Evolutionary conservation across 2,113 vertebrate genomes (phyloP).

Genomic region (Colius striatus): DNA sequence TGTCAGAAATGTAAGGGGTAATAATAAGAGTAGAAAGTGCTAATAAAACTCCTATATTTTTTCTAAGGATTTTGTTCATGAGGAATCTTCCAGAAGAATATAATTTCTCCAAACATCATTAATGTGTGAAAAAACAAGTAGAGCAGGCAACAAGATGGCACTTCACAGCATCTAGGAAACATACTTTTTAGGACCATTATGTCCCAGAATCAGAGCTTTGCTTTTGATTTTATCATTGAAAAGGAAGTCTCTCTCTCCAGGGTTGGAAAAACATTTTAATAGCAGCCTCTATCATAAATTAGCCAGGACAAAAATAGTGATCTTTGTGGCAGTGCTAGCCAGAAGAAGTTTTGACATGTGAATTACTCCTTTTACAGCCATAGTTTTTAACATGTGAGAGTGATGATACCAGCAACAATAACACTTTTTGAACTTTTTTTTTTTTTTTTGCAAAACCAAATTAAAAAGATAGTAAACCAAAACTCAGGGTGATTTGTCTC

Average conservation of each 20-base stretch:
- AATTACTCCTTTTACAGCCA: not conserved
- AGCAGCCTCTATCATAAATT: not conserved
- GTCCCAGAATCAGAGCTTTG: not conserved
- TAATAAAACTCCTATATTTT: not conserved
- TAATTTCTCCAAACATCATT: not conserved
- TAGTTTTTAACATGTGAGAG: not conserved
- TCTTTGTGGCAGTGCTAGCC: not conserved
- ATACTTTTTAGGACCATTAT: not conserved
- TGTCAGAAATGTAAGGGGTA: not conserved
- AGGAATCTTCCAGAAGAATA: not conserved
- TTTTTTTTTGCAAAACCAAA: not conserved
- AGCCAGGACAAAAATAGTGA: not conserved
- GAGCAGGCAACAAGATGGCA: not conserved
- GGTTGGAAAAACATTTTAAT: not conserved
- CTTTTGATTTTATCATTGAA: not conserved
- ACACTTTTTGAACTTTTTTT: too few species aligned
- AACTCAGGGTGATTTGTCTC: not conserved
- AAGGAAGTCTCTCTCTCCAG: not conserved
- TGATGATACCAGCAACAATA: not conserved
- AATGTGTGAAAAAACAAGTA: not conserved
- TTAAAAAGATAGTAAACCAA: not conserved
- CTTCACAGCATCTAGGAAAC: not conserved
- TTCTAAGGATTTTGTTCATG: not conserved
- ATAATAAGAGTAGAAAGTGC: not conserved
- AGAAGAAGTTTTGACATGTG: accelerated